A percentile compares a stretch with the other conserved stretches of the same genome.
Conservation (phyloP, 2,113 vertebrate species). For the Morone chrysops region DNA sequence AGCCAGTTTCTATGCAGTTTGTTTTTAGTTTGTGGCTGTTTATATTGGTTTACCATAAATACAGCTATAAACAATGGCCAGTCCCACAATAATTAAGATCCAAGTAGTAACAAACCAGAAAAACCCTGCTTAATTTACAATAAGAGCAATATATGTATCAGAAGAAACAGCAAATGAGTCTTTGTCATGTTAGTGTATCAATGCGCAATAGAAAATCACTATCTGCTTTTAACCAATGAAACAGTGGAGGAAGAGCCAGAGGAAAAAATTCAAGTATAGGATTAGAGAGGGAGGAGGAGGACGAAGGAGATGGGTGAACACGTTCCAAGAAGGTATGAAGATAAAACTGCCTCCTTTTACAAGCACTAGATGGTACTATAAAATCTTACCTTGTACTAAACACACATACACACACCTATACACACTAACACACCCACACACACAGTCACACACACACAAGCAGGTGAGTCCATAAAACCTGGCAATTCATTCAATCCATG, state of each 20-base stretch:
- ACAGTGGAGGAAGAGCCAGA: not conserved
- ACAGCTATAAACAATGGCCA: not conserved
- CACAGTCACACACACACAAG: constrained; percentile 1
- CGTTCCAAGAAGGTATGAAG: constrained; percentile 10
- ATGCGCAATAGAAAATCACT: not conserved
- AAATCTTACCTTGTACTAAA: constrained; percentile 32
- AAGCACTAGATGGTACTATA: constrained; percentile 32
- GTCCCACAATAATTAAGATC: not conserved
- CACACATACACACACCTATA: constrained; percentile 15
- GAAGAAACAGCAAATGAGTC: not conserved
- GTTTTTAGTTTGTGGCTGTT: not conserved
- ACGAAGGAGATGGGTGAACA: not conserved
- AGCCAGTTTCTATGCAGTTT: constrained; percentile 28
- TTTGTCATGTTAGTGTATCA: not conserved
- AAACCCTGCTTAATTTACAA: not conserved
- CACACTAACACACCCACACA: not conserved
- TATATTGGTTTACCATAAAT: not conserved
- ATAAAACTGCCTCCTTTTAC: constrained; percentile 42
- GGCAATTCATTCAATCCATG: not conserved
- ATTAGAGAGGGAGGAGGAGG: not conserved
- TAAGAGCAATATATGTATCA: not conserved
- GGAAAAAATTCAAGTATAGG: not conserved
- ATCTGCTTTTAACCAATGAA: not conserved
- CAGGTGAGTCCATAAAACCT: constrained; percentile 1
- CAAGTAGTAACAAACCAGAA: not conserved